These are phyloP conservation scores for Pogona vitticeps DNA, from an alignment of 2,113 vertebrate genomes.

Conservation along the genomic window DNA sequence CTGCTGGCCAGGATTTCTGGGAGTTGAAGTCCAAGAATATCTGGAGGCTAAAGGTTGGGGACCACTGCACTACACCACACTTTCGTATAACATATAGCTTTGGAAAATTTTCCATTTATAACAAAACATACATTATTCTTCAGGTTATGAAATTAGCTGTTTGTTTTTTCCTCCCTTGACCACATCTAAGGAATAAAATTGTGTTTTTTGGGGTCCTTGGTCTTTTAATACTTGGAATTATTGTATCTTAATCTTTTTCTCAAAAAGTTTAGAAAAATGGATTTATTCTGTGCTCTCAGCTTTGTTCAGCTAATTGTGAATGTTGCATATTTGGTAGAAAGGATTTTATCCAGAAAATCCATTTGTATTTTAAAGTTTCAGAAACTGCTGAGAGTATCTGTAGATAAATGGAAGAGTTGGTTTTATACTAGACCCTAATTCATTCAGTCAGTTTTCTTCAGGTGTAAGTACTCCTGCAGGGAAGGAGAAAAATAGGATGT, in stretches of 20 bases:
- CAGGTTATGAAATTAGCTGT: background rate
- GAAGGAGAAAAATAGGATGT: too few species aligned
- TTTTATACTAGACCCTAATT: background rate
- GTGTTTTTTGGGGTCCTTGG: background rate
- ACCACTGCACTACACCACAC: too few species aligned
- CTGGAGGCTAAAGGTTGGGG: too few species aligned
- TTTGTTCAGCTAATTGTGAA: background rate
- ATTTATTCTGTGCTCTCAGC: background rate
- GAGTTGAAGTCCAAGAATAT: too few species aligned
- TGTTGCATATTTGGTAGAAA: background rate
- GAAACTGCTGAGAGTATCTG: background rate
- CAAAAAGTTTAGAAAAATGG: background rate
- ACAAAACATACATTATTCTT: too few species aligned
- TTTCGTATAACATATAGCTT: too few species aligned
- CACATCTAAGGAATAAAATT: too few species aligned
- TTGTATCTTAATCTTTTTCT: background rate
- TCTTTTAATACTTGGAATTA: background rate
- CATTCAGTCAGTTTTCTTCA: background rate
- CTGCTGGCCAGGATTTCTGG: too few species aligned
- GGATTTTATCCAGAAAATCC: background rate
- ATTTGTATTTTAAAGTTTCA: background rate
- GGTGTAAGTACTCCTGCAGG: too few species aligned
- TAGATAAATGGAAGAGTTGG: background rate
- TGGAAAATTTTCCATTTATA: too few species aligned
- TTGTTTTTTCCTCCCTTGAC: background rate